Percentiles rank a stretch among this genome's conserved stretches.
Conservation (phyloP, 1,140 invertebrate genomes). For the Cydia pomonella region DNA sequence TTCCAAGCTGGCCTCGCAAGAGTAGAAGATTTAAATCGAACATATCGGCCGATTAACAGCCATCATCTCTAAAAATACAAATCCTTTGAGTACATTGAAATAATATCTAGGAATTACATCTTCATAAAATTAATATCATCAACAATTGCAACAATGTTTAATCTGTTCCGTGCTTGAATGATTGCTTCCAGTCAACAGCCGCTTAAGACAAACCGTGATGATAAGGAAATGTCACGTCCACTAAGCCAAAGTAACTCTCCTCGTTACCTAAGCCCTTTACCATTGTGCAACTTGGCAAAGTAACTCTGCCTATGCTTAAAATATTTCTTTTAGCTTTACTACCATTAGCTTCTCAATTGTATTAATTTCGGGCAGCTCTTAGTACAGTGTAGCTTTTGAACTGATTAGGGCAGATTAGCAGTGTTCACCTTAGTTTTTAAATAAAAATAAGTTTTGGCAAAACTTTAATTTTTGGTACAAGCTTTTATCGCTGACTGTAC, state of each 20-base stretch:
- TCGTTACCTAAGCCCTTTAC: constrained; percentile 4
- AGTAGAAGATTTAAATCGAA: too few relatives aligned
- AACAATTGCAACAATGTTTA: not conserved
- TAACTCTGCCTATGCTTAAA: not conserved
- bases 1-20: too few relatives aligned
- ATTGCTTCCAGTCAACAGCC: not conserved
- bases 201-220: constrained; percentile 26
- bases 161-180: not conserved
- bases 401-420: not conserved
- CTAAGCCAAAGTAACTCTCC: not conserved
- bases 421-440: not conserved
- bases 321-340: not conserved
- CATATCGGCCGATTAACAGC: too few relatives aligned
- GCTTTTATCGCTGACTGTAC: too few relatives aligned
- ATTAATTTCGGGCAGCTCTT: not conserved
- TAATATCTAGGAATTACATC: not conserved
- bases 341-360: not conserved
- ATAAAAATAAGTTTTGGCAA: not conserved
- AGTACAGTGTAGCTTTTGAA: not conserved
- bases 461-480: too few relatives aligned
- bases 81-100: too few relatives aligned
- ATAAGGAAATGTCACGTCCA: constrained; percentile 27
- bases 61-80: not conserved
- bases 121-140: not conserved
- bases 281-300: constrained; percentile 8